Conservation (phyloP, 2,113 vertebrate species). For the Mesitornis unicolor region DNA sequence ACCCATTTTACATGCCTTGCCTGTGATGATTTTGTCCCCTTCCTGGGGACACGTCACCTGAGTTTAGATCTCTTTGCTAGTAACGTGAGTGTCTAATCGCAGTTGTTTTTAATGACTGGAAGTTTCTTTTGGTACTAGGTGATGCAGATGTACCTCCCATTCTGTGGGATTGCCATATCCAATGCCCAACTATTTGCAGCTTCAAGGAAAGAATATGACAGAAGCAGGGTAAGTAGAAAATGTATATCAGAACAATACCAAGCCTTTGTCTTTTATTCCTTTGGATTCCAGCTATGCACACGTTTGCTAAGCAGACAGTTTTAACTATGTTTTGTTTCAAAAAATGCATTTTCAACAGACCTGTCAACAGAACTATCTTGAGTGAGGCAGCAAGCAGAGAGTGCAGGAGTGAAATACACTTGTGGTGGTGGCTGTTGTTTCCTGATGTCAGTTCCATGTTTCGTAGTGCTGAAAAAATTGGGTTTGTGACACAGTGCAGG, state of each 20-base stretch:
- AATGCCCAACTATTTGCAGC: slow-evolving; percentile 97
- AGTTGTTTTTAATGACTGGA: not conserved
- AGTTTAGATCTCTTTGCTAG: not conserved
- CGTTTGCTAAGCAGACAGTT: not conserved
- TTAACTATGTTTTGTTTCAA: not conserved
- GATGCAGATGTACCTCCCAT: slow-evolving; percentile 98
- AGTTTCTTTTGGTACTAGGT: slow-evolving; percentile 79
- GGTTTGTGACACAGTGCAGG: not conserved
- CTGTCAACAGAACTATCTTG: not conserved
- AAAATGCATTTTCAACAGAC: not conserved
- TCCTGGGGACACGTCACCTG: not conserved
- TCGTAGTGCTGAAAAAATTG: not conserved
- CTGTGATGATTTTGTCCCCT: not conserved
- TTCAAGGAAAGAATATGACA: slow-evolving; percentile 97
- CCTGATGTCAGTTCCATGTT: not conserved
- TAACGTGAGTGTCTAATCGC: not conserved
- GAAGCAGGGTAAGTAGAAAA: slow-evolving; percentile 89
- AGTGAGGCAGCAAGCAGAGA: not conserved
- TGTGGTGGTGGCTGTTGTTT: not conserved
- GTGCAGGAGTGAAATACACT: not conserved
- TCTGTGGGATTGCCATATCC: slow-evolving; percentile 97
- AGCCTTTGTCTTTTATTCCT: not conserved
- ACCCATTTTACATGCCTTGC: not conserved
- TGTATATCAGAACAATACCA: not conserved
- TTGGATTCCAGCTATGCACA: not conserved